Conservation (phyloP, 2,888 invertebrate species). For the Halictus quadricinctus region DNA sequence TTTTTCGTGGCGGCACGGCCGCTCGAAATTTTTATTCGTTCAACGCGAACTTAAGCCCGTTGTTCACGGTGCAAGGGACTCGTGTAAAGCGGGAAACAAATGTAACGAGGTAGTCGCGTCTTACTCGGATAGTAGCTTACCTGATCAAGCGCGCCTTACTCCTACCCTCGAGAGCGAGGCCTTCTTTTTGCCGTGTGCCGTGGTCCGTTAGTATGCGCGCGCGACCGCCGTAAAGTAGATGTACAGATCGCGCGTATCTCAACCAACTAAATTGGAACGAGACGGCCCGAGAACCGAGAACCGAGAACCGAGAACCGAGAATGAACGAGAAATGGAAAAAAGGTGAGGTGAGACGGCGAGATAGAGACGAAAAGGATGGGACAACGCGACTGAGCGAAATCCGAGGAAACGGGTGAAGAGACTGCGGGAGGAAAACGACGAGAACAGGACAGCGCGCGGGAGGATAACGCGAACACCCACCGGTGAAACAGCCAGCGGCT, state of each 20-base stretch:
- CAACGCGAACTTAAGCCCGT: constrained; percentile 57
- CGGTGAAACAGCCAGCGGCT: constrained; percentile 65
- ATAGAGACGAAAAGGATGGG: constrained; percentile 21
- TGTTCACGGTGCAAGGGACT: constrained; percentile 61
- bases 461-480: constrained; percentile 76
- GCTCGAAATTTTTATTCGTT: constrained; percentile 61
- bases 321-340: constrained; percentile 45
- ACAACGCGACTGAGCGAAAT: neutral
- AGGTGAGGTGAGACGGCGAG: constrained; percentile 44
- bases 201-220: constrained; percentile 64
- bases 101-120: constrained; percentile 69
- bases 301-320: constrained; percentile 35
- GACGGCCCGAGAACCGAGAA: constrained; percentile 49
- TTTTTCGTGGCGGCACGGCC: constrained; percentile 17
- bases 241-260: constrained; percentile 72
- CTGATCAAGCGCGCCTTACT: constrained; percentile 68
- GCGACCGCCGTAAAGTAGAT: constrained; percentile 71
- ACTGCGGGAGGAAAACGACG: constrained; percentile 12
- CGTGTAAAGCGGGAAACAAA: constrained; percentile 71
- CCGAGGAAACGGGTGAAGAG: constrained; percentile 22
- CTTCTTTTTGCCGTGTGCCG: constrained; percentile 59
- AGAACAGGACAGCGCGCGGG: constrained; percentile 46
- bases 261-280: constrained; percentile 70
- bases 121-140: constrained; percentile 69
- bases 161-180: constrained; percentile 53